Evolutionary conservation across 2,113 vertebrate species (phyloP), one percentile per base, ranked within the genome.

Genomic region (Paracanthobrama guichenoti): DNA sequence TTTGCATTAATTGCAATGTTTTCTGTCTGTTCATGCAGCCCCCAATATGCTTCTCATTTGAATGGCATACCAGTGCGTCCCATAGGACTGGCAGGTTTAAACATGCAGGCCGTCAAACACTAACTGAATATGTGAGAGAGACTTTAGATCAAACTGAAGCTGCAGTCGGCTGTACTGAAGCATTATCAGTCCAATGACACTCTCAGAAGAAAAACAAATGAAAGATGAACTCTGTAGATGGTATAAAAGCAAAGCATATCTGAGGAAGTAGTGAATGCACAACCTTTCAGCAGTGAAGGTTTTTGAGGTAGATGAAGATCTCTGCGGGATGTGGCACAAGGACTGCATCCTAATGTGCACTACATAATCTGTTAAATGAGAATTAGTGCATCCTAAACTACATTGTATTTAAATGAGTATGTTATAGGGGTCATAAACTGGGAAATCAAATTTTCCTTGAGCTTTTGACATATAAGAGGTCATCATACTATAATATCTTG

Each of bases 221-320:
- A 62, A 24, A 62, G 59, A 55, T 24, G 22, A 26, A 48, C 44
- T 24, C 5, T 77, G 31, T 24, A 60, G 31, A 78, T 78, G 42
- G n/a, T 22, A 79, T 62, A 26, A 44, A 20, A 46, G 16, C 22
- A 53, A 82, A 26, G 42, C 69, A 24, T 73, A 24, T n/a, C 3
- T 79, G 75, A 71, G 28, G 64, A 66, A 77, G 81, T 1, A 50
- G n/a, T 57, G 78, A 66, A 62, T 28, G 55, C 13, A 22, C 44
- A 59, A 79, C 55, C 35, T 79, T 79, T 13, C 35, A 44, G 76
- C 6, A 42, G 20, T 22, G 31, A 48, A 50, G 48, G 14, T 48
- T 42, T 73, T 48, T 26, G 69, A 73, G 69, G 39, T 16, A 73
- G 42, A 73, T 1, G n/a, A 26, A 48, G 42, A 73, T 44, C 42